Base-by-base conservation (phyloP, 30 jellyfish, hydroid and myxozoan genomes). In the Aurelia aurita complex sp. Pacific region DNA sequence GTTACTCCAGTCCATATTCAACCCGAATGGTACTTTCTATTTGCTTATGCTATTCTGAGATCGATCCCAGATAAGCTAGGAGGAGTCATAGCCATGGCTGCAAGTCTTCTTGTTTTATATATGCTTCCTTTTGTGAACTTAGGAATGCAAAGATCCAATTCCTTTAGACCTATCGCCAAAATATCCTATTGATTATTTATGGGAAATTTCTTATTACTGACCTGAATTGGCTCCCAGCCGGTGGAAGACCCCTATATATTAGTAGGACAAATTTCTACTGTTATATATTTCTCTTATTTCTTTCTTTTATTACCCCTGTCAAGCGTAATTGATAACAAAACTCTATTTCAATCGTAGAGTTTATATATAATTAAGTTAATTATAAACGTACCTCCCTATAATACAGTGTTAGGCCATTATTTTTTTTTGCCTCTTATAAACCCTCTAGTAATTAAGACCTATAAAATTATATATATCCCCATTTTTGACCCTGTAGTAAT, bases 11-110 rank as follows among this genome's bases (percentile, higher is more conserved):
- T 73, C 2, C 89, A 85, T 64, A 74, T 85, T 0, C 73, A 43
- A 51, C 94, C 94, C 1, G 94, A 85, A 52, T 85, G 94, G 32
- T 85, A 85, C 61, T 85, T 85, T 4, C 65, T 85, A 66, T 73
- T 73, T 10, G 89, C 89, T 0, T 85, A 85, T 76, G 94, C 94
- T 0, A 85, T 85, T 0, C 40, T 85, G 18, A 74, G 94, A 3
- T 67, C 94, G 0, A 85, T 85, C 0, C 94, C 94, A 0, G 33
- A 85, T 74, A 85, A 85, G 60, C 50, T 85, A 0, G 89, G 89
- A 36, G 94, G 94, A 11, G 94, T 85, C 10, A 65, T 85, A 1
- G 94, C 94, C 0, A 19, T 85, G 74, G 77, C 23, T 0, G 42
- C 75, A 0, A 50, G 83, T 1, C 55, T 85, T 19, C 53, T 85